Percentiles rank a stretch among this genome's conserved stretches.
Conservation (phyloP, 2,888 invertebrate species). For the Drosophila meridiana region DNA sequence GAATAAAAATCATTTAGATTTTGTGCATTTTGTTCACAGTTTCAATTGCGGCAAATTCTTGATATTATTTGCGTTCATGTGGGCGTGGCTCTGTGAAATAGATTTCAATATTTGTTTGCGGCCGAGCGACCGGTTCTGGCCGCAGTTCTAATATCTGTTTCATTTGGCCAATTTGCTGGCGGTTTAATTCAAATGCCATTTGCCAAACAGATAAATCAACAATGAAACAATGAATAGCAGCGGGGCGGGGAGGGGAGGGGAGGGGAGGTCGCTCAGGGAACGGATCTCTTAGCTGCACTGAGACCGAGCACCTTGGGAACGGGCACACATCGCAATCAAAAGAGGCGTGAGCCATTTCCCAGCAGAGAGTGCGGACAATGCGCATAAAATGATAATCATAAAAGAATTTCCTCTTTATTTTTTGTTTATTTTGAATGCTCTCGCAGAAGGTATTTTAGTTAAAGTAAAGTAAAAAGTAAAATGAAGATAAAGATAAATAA, state of each 20-base stretch:
- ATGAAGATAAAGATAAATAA: no score
- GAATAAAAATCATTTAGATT: slow-evolving; percentile 10
- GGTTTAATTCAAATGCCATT: slow-evolving; percentile 35
- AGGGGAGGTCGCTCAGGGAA: background rate
- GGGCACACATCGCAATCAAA: slow-evolving; percentile 57
- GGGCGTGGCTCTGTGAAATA: slow-evolving; percentile 1
- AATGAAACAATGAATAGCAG: slow-evolving; percentile 2
- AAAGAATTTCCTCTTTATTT: slow-evolving; percentile 3
- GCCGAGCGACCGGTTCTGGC: background rate
- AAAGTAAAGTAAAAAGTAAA: no score
- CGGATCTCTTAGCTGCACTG: slow-evolving; percentile 26
- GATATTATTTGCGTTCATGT: slow-evolving; percentile 33
- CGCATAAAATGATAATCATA: slow-evolving; percentile 18
- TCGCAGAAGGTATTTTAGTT: background rate
- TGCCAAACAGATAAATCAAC: slow-evolving; percentile 35
- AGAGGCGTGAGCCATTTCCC: slow-evolving; percentile 47
- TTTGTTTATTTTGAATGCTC: slow-evolving; percentile 1
- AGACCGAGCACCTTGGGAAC: slow-evolving; percentile 49
- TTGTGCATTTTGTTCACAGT: slow-evolving; percentile 13
- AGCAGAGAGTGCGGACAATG: slow-evolving; percentile 37
- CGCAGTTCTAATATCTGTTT: slow-evolving; percentile 24
- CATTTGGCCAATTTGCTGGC: slow-evolving; percentile 27
- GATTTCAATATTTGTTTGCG: slow-evolving; percentile 17
- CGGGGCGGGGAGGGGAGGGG: background rate
- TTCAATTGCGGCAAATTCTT: slow-evolving; percentile 26